These are phyloP conservation scores for Bicyclus anynana DNA, from an alignment of 1,140 invertebrate species.

Conservation along the genomic window DNA sequence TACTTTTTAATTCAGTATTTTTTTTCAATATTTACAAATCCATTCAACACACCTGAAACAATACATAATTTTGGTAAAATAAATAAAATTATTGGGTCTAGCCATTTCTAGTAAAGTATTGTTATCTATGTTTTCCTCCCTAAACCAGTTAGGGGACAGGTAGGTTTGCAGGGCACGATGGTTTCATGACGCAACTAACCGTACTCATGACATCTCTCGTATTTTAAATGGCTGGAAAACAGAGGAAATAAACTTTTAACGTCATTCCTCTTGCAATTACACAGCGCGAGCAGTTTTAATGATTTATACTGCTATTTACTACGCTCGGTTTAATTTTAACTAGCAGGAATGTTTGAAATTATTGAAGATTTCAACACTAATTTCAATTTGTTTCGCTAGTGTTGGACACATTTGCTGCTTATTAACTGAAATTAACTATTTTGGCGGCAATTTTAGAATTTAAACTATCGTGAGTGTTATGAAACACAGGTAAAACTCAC, in stretches of 20 bases:
- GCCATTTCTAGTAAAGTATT: conserved; percentile 3
- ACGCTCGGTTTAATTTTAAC: conserved; percentile 3
- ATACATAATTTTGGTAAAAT: too few species aligned
- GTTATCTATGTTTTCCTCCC: conserved; percentile 5
- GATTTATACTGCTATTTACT: conserved; percentile 2
- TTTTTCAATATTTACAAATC: too few species aligned
- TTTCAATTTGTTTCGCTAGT: neutral
- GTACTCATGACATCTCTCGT: conserved; percentile 29
- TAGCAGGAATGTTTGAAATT: neutral
- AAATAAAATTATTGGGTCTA: too few species aligned
- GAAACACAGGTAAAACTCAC: too few species aligned
- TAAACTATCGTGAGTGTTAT: too few species aligned
- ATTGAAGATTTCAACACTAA: neutral
- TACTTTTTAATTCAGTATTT: too few species aligned
- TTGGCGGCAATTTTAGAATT: neutral
- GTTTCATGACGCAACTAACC: conserved; percentile 37
- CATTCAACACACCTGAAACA: too few species aligned
- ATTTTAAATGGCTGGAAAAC: conserved; percentile 8
- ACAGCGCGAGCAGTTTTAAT: neutral
- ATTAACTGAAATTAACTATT: neutral
- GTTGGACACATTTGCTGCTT: neutral
- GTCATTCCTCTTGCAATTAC: neutral
- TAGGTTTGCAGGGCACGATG: conserved; percentile 46
- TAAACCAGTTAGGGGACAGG: conserved; percentile 52
- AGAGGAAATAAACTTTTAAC: conserved; percentile 5